Percentiles rank a stretch among this genome's conserved stretches.
phyloP scores from a whole-genome alignment of 2,113 vertebrate species.

The Rattus norvegicus region GRCr8 NC_086020.1:172130501-172131000 shows the following conservation, averaged over 20 bases:
- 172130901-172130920: too few relatives aligned
- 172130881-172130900: too few relatives aligned
- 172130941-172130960: neutral
- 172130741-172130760: neutral
- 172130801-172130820: neutral
- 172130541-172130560: constrained; percentile 41
- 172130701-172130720: neutral
- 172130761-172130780: neutral
- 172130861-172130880: neutral
- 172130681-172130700: neutral
- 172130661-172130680: neutral
- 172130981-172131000: neutral
- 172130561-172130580: neutral
- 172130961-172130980: neutral
- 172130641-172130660: constrained; percentile 11
- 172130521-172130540: constrained; percentile 28
- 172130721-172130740: neutral
- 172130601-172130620: neutral
- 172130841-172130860: neutral
- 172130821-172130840: neutral
- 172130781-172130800: neutral
- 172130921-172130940: neutral
- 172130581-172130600: constrained; percentile 2
- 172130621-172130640: neutral
- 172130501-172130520: constrained; percentile 25